Conservation (phyloP, 2,113 vertebrate species). For the Phyllostomus hastatus region DNA sequence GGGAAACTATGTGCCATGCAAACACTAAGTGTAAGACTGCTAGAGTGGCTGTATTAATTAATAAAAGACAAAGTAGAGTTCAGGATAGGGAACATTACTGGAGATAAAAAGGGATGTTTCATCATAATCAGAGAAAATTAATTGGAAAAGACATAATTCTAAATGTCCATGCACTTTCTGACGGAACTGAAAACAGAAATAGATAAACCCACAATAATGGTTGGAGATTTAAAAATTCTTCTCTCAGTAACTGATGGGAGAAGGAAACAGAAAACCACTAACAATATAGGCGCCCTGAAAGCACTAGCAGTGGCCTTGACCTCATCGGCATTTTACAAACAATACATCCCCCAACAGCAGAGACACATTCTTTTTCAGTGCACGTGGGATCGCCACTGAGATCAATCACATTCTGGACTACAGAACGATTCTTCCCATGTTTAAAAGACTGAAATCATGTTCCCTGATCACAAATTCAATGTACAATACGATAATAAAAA, state of each 20-base stretch:
- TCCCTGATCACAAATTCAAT: background rate
- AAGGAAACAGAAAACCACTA: background rate
- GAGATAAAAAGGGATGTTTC: background rate
- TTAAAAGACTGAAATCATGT: background rate
- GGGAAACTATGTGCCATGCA: background rate
- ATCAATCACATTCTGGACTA: background rate
- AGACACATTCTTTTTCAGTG: background rate
- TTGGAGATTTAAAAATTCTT: background rate
- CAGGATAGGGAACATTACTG: background rate
- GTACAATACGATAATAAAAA: background rate
- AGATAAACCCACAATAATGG: background rate
- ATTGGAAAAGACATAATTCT: background rate
- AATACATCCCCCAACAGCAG: background rate
- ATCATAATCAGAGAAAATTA: background rate
- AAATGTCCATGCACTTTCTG: background rate
- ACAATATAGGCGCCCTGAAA: background rate
- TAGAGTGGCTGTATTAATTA: background rate
- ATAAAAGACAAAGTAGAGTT: background rate
- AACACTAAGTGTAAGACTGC: background rate
- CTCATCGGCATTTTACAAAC: background rate
- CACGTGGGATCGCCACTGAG: background rate
- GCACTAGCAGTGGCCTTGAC: background rate
- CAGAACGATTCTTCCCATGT: background rate
- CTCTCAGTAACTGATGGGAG: background rate
- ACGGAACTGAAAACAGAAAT: background rate